Conservation (phyloP, 92 coral and sea anemone species). For the Umimayanthus kanabou region DNA sequence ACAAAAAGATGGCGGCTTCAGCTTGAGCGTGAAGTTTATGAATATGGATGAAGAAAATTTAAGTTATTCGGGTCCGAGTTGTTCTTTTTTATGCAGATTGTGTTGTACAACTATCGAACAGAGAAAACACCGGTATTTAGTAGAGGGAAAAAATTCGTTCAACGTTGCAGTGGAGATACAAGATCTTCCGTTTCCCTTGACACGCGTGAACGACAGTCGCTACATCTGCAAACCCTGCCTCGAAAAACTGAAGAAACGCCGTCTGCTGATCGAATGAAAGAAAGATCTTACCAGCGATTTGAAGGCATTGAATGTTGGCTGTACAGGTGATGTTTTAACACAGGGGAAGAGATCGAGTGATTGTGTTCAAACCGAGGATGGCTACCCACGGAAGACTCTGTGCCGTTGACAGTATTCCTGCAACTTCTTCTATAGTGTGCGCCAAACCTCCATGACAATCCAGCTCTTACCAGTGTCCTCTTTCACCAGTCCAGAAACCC, state of each 20-base stretch:
- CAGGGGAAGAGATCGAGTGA: background rate
- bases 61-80: background rate
- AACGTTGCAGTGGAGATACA: background rate
- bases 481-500: slow-evolving; percentile 6
- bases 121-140: background rate
- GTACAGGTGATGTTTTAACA: background rate
- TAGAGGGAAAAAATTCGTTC: background rate
- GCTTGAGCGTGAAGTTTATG: background rate
- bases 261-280: slow-evolving; percentile 5
- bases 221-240: slow-evolving; percentile 17
- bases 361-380: background rate
- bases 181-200: slow-evolving; percentile 6
- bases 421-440: slow-evolving; percentile 4
- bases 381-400: slow-evolving; percentile 18
- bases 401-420: background rate
- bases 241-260: slow-evolving; percentile 2
- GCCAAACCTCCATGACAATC: background rate
- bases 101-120: slow-evolving; percentile 1
- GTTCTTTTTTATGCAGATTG: slow-evolving; percentile 12
- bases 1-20: background rate
- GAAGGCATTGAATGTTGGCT: background rate
- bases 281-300: background rate
- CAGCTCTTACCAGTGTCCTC: slow-evolving; percentile 13
- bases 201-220: background rate
- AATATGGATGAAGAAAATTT: slow-evolving; percentile 12